Base-by-base conservation (phyloP, 1,140 invertebrate genomes). In the Eumeta japonica region DNA sequence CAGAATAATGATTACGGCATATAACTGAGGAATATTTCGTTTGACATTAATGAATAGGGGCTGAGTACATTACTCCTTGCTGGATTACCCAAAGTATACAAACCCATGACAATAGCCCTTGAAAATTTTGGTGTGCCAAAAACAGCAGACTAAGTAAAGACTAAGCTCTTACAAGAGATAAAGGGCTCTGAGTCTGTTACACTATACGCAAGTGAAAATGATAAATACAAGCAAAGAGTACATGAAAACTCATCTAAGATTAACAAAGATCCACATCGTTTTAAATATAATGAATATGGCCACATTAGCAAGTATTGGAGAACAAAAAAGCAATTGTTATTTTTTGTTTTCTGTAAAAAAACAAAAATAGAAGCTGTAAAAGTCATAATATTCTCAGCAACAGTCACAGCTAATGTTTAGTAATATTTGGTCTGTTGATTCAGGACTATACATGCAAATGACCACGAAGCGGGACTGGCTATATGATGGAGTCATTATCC, bases 201-300 rank as follows among this genome's bases (percentile, higher is more conserved):
- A n/a, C n/a, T n/a, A n/a, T n/a, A n/a, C n/a, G n/a, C n/a, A n/a
- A 24, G 20, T 24, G n/a, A 24, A n/a, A 7, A 5, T 7, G n/a
- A n/a, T 24, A 24, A 24, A 24, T 24, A 24, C n/a, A 24, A 24
- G n/a, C 20, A 24, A 24, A 24, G n/a, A n/a, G 20, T 7, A 7
- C n/a, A 5, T 24, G 20, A 24, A 7, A 24, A 24, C n/a, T n/a
- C 20, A 7, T n/a, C 20, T 5, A 24, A 24, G 20, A 7, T 24
- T 24, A 24, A 24, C n/a, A 24, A 24, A 24, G 20, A n/a, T 24
- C 20, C 20, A 7, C 20, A n/a, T 24, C n/a, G 20, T 24, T 24
- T 24, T n/a, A 24, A 24, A n/a, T 24, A n/a, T 24, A 24, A 24
- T n/a, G n/a, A 24, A n/a, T 24, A 24, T 24, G 20, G 20, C n/a